These are phyloP conservation scores for Eublepharis macularius DNA, from an alignment of 2,113 vertebrate genomes.

Conservation along the genomic window DNA sequence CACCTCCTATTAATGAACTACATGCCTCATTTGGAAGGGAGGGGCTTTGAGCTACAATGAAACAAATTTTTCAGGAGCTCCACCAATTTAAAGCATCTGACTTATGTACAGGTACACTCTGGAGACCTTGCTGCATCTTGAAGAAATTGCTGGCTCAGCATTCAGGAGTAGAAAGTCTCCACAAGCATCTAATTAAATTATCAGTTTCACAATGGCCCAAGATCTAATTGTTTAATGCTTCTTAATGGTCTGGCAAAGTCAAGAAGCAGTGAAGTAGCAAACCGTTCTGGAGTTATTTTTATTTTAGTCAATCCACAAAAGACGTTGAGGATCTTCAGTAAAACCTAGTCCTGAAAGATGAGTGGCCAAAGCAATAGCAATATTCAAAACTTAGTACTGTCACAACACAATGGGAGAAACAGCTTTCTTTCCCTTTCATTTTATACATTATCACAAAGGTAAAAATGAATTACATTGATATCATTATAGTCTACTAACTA, in stretches of 20 bases:
- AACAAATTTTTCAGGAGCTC: too few species aligned
- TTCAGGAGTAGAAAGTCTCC: background rate
- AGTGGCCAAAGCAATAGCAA: background rate
- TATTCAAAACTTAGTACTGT: background rate
- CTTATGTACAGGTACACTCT: too few species aligned
- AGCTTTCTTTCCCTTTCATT: background rate
- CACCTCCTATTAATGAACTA: too few species aligned
- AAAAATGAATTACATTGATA: background rate
- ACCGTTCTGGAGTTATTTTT: slow-evolving; percentile 14
- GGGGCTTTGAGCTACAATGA: too few species aligned
- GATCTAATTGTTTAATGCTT: slow-evolving; percentile 7
- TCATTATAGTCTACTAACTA: background rate
- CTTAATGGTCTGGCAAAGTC: slow-evolving; percentile 14
- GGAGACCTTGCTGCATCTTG: background rate
- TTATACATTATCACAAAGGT: background rate
- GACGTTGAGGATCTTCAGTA: background rate
- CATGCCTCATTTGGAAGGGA: too few species aligned
- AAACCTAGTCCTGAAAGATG: background rate
- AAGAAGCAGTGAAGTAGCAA: slow-evolving; percentile 5
- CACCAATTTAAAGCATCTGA: too few species aligned
- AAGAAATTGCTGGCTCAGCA: background rate
- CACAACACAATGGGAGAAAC: background rate
- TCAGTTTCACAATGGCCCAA: slow-evolving; percentile 12
- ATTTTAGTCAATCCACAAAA: background rate
- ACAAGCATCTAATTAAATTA: background rate